Evolutionary conservation across 2,113 vertebrate species (phyloP).

Genomic region (Microtus pennsylvanicus): DNA sequence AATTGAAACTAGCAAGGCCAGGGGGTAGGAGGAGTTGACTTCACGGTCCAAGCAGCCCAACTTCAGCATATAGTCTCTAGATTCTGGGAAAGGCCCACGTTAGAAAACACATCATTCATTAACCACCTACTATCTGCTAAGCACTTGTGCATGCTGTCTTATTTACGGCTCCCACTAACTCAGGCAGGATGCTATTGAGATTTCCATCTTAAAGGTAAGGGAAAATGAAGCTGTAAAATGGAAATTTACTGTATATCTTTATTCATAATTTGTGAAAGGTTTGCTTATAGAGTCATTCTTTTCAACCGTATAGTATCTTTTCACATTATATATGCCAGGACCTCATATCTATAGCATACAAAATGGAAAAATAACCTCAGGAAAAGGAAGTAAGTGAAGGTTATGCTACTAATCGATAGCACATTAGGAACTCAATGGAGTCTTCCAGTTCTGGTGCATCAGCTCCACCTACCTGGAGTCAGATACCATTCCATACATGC

Average conservation of each 20-base stretch:
- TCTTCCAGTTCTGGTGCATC: background rate
- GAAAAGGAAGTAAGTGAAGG: background rate
- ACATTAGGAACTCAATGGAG: background rate
- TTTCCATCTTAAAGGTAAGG: slow-evolving; percentile 7
- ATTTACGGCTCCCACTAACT: slow-evolving; percentile 22
- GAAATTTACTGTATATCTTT: background rate
- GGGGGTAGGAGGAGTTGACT: background rate
- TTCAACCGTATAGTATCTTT: slow-evolving; percentile 5
- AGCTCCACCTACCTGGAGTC: background rate
- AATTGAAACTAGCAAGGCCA: slow-evolving; percentile 35
- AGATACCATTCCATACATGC: background rate
- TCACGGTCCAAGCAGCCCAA: background rate
- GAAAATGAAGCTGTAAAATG: background rate
- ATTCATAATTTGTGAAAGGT: slow-evolving; percentile 5
- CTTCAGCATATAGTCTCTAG: slow-evolving; percentile 17
- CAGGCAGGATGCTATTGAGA: slow-evolving; percentile 32
- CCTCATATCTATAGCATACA: background rate
- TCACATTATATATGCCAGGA: background rate
- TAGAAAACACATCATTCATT: background rate
- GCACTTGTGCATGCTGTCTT: background rate
- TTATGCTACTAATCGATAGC: background rate
- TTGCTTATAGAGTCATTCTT: background rate
- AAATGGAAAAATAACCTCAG: background rate
- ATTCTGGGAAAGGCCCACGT: background rate
- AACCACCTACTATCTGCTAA: slow-evolving; percentile 50